phyloP scores from a whole-genome alignment of 2,113 vertebrate genomes.

The Odocoileus virginianus region DNA sequence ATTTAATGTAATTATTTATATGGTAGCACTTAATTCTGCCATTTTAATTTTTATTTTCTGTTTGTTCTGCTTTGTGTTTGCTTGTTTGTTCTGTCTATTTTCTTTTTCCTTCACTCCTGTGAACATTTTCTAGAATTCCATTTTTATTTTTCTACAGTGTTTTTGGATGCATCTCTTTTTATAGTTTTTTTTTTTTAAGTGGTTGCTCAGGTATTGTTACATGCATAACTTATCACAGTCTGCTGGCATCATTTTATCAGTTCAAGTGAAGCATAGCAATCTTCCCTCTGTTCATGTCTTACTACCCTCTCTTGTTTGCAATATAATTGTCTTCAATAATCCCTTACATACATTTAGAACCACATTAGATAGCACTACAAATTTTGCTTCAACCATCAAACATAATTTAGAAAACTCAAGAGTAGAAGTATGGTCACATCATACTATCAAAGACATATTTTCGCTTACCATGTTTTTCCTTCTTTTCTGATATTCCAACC shows the following conservation, averaged over 20 bases:
- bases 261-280: neutral
- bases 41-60: neutral
- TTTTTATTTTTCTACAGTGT: neutral
- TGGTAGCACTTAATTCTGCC: neutral
- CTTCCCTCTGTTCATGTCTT: neutral
- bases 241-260: neutral
- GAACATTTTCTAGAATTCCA: neutral
- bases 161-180: neutral
- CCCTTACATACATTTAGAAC: neutral
- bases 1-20: neutral
- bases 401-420: neutral
- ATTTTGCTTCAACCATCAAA: neutral
- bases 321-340: neutral
- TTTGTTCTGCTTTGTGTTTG: neutral
- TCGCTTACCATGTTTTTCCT: neutral
- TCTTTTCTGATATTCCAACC: neutral
- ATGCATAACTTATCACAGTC: neutral
- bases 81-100: neutral
- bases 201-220: neutral
- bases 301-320: neutral
- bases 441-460: neutral
- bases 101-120: neutral
- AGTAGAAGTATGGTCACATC: neutral
- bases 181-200: neutral
- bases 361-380: neutral